Percentiles rank a stretch among this genome's conserved stretches.
Conservation (phyloP, 2,797 vertebrate species). For the Spatula clypeata region DNA sequence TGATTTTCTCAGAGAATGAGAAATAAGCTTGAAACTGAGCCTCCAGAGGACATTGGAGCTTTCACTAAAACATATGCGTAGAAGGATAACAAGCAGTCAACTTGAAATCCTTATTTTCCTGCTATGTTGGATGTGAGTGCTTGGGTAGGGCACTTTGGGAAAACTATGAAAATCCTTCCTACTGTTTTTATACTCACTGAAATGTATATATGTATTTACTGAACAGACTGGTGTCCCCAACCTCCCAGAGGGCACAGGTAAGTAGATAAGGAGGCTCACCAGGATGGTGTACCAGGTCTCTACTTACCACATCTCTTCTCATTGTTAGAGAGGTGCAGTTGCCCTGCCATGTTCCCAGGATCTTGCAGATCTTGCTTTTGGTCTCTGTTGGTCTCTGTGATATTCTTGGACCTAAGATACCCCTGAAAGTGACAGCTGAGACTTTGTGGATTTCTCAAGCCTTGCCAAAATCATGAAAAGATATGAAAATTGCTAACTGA, state of each 20-base stretch:
- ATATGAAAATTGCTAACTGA: not conserved
- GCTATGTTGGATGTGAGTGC: fast-evolving
- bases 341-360: not conserved
- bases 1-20: not conserved
- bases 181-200: not conserved
- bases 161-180: not conserved
- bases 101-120: not conserved
- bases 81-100: not conserved
- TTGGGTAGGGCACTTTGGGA: not conserved
- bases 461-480: not conserved
- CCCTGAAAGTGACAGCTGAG: not conserved
- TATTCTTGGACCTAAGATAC: not conserved
- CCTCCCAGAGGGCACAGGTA: fast-evolving
- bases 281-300: not conserved
- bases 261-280: not conserved
- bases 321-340: not conserved
- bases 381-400: fast-evolving
- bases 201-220: not conserved
- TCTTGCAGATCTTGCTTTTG: not conserved
- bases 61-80: not conserved
- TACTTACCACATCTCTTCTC: fast-evolving
- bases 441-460: not conserved
- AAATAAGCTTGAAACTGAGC: not conserved
- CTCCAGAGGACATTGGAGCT: not conserved
- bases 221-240: not conserved